Evolutionary conservation across 2,888 invertebrate genomes (phyloP), one percentile per base, ranked within the genome.

Genomic region (Eristalis intricaria): DNA sequence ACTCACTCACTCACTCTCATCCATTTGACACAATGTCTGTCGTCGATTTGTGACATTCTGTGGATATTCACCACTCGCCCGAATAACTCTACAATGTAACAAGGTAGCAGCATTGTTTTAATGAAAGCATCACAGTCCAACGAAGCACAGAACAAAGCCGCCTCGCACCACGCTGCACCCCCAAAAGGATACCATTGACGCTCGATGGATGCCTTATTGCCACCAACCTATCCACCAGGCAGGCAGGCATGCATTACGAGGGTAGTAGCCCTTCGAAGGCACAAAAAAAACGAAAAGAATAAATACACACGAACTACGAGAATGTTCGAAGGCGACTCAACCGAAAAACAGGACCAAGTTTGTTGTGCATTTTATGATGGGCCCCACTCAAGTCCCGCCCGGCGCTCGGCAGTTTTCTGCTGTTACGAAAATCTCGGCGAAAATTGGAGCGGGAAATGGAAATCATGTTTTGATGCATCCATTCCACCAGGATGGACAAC

Each of bases 51-150:
- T 87, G 87, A 87, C 87, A 87, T 58, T 75, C 40, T 66, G 75
- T 84, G 84, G 75, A 75, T 84, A 84, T 87, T 58, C 79, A 84
- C 73, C 87, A 87, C 73, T 43, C 40, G 87, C 75, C 50, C 69
- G 84, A 83, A 83, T 78, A 83, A 78, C 73, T 86, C 74, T 50
- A 75, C 70, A 74, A 74, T 71, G 78, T 79, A 71, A 71, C 43
- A 69, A 65, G 61, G 23, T 15, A 22, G 60, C 32, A 10, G 23
- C 64, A 22, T 50, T 56, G 58, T 32, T 65, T 81, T 81, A 85
- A 85, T 77, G 76, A 77, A 81, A 84, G 61, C 84, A 84, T 29
- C 56, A 68, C 74, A 63, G 29, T 32, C 63, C 32, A 63, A 11
- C 26, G 29, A 63, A 63, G 63, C 63, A 63, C 50, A 7, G 50